These are phyloP conservation scores for Neria commutata DNA, from an alignment of 2,888 invertebrate genomes.

Conservation along the genomic window DNA sequence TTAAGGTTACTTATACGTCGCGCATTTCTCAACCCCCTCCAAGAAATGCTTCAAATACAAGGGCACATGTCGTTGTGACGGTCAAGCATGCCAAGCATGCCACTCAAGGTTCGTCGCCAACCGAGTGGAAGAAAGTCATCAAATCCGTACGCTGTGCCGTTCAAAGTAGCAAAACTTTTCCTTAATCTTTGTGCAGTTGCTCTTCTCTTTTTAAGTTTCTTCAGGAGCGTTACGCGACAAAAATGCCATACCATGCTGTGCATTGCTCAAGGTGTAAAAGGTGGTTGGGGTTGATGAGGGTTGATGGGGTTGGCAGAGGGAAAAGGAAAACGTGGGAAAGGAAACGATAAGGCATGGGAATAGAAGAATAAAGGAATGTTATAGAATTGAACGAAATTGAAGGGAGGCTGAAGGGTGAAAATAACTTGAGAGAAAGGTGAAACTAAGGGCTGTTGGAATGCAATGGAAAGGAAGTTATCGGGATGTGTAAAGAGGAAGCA, in stretches of 20 bases:
- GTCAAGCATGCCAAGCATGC: conserved; percentile 19
- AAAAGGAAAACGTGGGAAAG: too few species aligned
- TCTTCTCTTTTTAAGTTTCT: too few species aligned
- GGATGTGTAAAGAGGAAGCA: neutral
- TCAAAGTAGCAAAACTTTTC: neutral
- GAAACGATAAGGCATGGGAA: too few species aligned
- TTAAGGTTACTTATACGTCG: too few species aligned
- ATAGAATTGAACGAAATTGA: too few species aligned
- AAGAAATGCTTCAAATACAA: too few species aligned
- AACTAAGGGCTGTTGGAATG: neutral
- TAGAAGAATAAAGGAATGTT: too few species aligned
- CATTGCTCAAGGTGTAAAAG: too few species aligned
- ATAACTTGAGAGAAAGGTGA: neutral
- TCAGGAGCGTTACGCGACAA: neutral
- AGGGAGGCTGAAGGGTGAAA: neutral
- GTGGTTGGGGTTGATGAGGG: too few species aligned
- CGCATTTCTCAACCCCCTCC: too few species aligned
- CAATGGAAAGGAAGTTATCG: neutral
- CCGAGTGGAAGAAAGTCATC: conserved; percentile 46
- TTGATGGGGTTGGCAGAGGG: too few species aligned
- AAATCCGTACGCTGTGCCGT: conserved; percentile 25
- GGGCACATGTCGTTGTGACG: too few species aligned
- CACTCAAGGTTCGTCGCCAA: conserved; percentile 34
- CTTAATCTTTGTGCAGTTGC: neutral
- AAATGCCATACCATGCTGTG: neutral